phyloP scores from a whole-genome alignment of 2,888 invertebrate genomes.

The Petrophora chlorosata region DNA sequence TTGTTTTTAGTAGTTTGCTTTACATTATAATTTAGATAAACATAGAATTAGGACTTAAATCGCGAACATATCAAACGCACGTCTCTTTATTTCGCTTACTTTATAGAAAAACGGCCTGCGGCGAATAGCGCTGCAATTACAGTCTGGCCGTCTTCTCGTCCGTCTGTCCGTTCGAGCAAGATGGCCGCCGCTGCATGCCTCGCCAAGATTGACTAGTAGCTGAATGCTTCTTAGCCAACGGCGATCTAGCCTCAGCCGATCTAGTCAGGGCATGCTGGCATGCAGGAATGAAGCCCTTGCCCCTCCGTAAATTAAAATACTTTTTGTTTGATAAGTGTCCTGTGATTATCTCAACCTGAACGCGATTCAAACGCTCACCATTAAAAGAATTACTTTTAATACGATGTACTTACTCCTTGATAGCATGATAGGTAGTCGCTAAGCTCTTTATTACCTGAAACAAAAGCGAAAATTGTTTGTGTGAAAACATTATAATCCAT shows the following conservation, averaged over 20 bases:
- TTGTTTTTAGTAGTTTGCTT: too few relatives aligned
- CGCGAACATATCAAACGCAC: slow-evolving; percentile 39
- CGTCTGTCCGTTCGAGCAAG: slow-evolving; percentile 65
- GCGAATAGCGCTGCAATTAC: slow-evolving; percentile 77
- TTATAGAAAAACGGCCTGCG: slow-evolving; percentile 70
- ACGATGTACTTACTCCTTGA: slow-evolving; percentile 38
- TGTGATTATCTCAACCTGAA: slow-evolving; percentile 61
- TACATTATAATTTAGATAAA: too few relatives aligned
- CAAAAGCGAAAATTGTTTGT: slow-evolving; percentile 10
- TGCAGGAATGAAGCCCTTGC: slow-evolving; percentile 66
- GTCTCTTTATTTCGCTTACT: slow-evolving; percentile 56
- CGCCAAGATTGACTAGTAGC: slow-evolving; percentile 80
- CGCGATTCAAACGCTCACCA: slow-evolving; percentile 54
- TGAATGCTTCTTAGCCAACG: slow-evolving; percentile 71
- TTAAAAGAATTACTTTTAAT: slow-evolving; percentile 49
- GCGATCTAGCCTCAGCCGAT: slow-evolving; percentile 70
- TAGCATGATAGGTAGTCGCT: slow-evolving; percentile 26
- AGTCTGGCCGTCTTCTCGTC: slow-evolving; percentile 67
- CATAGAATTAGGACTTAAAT: slow-evolving; percentile 26
- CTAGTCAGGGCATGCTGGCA: slow-evolving; percentile 50
- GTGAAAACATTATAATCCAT: not conserved
- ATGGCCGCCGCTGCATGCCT: slow-evolving; percentile 79
- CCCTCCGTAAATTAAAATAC: slow-evolving; percentile 74
- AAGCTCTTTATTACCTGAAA: slow-evolving; percentile 33
- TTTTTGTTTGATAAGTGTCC: slow-evolving; percentile 72